These are phyloP conservation scores for Pantherophis guttatus DNA, from an alignment of 2,113 vertebrate species.

Conservation along the genomic window DNA sequence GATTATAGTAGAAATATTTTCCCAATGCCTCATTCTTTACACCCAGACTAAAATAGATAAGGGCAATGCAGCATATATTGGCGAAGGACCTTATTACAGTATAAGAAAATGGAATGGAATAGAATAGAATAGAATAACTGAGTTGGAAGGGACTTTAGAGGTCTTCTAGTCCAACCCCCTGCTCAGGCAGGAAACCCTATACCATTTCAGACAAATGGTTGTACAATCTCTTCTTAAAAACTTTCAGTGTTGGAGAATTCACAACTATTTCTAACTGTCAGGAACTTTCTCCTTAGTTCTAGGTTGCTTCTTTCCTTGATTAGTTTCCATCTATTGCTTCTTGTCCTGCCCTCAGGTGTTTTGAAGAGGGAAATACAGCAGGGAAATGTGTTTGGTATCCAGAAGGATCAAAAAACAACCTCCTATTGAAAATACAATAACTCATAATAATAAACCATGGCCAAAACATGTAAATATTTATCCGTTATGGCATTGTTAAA, in stretches of 20 bases:
- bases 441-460: background rate
- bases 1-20: background rate
- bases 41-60: background rate
- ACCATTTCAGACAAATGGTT: too few relatives aligned
- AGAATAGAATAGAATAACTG: too few relatives aligned
- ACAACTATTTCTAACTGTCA: too few relatives aligned
- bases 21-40: background rate
- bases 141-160: too few relatives aligned
- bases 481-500: slow-evolving; percentile 25
- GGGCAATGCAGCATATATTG: background rate
- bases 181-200: too few relatives aligned
- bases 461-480: slow-evolving; percentile 21
- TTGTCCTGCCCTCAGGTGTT: too few relatives aligned
- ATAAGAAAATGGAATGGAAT: background rate
- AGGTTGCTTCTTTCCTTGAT: too few relatives aligned
- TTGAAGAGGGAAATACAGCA: background rate
- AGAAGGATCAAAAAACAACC: background rate
- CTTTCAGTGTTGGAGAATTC: too few relatives aligned
- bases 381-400: background rate
- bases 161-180: too few relatives aligned
- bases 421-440: background rate
- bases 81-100: background rate
- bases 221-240: too few relatives aligned
- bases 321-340: too few relatives aligned
- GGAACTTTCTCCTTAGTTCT: too few relatives aligned